Evolutionary conservation across 2,113 vertebrate genomes (phyloP).

Genomic region (Archilochus colubris): DNA sequence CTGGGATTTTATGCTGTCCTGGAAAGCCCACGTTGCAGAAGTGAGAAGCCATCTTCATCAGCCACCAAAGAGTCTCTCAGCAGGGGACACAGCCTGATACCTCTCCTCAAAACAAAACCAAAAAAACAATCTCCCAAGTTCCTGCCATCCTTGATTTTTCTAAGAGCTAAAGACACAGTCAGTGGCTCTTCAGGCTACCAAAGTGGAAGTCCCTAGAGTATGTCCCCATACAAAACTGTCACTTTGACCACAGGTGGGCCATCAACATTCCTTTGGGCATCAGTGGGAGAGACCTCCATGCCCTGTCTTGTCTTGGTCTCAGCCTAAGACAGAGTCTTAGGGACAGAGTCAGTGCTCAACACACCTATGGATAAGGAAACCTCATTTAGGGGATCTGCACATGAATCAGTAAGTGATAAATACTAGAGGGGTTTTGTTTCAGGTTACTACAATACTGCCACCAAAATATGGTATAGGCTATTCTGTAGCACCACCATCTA

Average conservation of each 20-base stretch:
- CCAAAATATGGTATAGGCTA: background rate
- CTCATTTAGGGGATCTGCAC: background rate
- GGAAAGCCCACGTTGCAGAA: fast-evolving
- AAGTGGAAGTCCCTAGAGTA: background rate
- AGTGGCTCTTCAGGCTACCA: background rate
- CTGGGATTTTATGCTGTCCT: fast-evolving
- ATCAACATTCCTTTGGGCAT: too few relatives aligned
- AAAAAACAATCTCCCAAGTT: background rate
- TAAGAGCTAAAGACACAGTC: fast-evolving
- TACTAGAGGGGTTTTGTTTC: background rate
- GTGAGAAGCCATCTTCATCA: fast-evolving
- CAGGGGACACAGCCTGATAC: background rate
- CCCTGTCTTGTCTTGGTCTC: background rate
- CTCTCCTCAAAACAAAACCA: background rate
- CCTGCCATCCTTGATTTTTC: background rate
- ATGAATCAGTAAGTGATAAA: background rate
- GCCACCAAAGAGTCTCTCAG: background rate
- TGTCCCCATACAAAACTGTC: fast-evolving
- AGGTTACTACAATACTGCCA: background rate
- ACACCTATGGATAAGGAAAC: background rate
- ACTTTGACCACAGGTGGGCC: fast-evolving
- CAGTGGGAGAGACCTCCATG: background rate
- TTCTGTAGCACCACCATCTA: background rate
- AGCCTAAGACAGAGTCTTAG: fast-evolving
- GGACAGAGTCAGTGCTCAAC: background rate